Base-by-base conservation (phyloP, 1,140 invertebrate species). In the Aradophagus sp. region DNA sequence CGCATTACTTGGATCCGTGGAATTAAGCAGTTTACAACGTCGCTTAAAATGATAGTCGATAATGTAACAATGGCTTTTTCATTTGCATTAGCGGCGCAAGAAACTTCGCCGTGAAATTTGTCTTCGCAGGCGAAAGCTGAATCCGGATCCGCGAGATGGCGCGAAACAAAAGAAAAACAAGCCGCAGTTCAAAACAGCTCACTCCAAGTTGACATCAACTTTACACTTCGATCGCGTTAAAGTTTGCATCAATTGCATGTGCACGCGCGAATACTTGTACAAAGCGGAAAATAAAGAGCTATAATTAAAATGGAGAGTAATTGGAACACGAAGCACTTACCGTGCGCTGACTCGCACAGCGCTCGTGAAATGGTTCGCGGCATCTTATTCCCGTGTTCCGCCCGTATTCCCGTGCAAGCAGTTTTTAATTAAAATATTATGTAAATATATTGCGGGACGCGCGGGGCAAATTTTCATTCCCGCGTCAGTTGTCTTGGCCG, bases 241-340 rank as follows among this genome's bases (percentile, higher is more conserved):
- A 29, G 32, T 59, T 35, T 52, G 34, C 45, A 58, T 42, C 35
- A 50, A 56, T 38, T 27, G 35, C 41, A 15, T 42, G 45, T 26
- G 38, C 44, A 50, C 45, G 35, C 16, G 45, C 38, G 23, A 52
- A 44, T 19, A 17, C 32, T 36, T 2, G 13, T 38, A 38, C n/a
- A 20, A 1, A 48, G 61, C 44, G 35, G 41, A 61, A 69, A 29
- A 59, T 42, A 48, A 55, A 61, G 50, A 26, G 56, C 14, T 55
- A 50, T 48, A 69, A 69, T 69, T 69, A 69, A 69, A 67, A 61
- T 69, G 42, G 35, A 69, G 56, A 69, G 50, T 61, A 69, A 61
- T 69, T 69, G 41, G 34, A 61, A 61, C 45, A 61, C 48, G 35
- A 56, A 69, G 52, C 56, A 61, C 35, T 69, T 69, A 61, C 29